Evolutionary conservation across 2,113 vertebrate species (phyloP), one percentile per base, ranked within the genome.

Genomic region (Osmerus eperlanus): DNA sequence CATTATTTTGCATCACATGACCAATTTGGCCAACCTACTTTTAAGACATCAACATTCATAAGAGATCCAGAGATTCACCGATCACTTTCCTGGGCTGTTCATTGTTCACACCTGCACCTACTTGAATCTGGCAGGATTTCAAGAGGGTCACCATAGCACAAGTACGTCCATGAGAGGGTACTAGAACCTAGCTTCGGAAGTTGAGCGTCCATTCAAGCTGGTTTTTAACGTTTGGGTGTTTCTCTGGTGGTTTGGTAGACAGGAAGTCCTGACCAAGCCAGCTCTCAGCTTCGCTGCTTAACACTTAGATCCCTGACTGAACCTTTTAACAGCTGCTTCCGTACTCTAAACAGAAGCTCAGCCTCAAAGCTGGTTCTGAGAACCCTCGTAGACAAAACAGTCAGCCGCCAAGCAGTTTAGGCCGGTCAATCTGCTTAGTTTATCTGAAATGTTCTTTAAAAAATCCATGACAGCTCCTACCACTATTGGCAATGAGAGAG

Each of bases 21-120:
- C 84, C 87, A 85, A 84, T 88, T 87, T 85, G 83, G 86, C 83
- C 85, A 85, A 86, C 81, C 74, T 82, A 73, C 81, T 77, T 76
- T n/a, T 67, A 82, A 83, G 74, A 81, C 67, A 65, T 85, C 73
- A 84, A 87, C 86, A 86, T 89, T 91, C 83, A 87, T 85, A 84
- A 78, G 74, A 77, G 80, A 78, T 55, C 75, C 83, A 65, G 55
- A 76, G 71, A 73, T 72, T 71, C 25, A 68, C 56, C 59, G 55
- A 58, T 62, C 53, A 69, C 69, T 65, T 67, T 36, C 32, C 67
- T 25, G 70, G 62, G 28, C 64, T 65, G 64, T 41, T 51, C 32
- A 19, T 23, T 23, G 58, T 3, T 60, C 21, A 5, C 55, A 3
- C 16, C 55, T 1, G 8, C 15, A 6, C 11, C 58, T 2, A 21